phyloP scores from a whole-genome alignment of 2,113 vertebrate genomes.

The Oenanthe melanoleuca region DNA sequence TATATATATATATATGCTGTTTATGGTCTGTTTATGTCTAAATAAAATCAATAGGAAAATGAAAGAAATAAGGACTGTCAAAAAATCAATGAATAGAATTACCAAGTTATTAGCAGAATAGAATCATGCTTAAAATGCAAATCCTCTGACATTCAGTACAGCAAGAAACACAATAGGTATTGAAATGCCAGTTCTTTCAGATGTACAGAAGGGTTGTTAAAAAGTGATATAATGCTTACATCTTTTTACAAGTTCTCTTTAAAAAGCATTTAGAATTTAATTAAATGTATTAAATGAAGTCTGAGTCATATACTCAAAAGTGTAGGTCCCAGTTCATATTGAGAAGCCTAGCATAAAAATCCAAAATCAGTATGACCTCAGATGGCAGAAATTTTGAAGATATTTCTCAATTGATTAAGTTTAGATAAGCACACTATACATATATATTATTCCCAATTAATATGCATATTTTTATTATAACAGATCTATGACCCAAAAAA shows the following conservation, averaged over 20 bases:
- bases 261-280: background rate
- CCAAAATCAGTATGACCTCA: background rate
- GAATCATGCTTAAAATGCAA: background rate
- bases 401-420: background rate
- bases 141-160: background rate
- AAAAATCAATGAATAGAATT: background rate
- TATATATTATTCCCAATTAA: background rate
- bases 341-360: background rate
- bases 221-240: background rate
- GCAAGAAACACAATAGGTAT: background rate
- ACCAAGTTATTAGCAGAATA: background rate
- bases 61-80: background rate
- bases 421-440: background rate
- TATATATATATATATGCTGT: no score
- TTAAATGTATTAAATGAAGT: background rate
- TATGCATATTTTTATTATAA: background rate
- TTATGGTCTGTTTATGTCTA: background rate
- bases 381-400: background rate
- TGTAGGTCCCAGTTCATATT: background rate
- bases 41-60: background rate
- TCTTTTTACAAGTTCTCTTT: background rate
- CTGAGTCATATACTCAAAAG: background rate
- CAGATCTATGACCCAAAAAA: background rate
- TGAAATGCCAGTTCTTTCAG: background rate
- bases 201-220: background rate